Evolutionary conservation across 2,888 invertebrate species (phyloP).

Genomic region (Aleiodes leptofemur): DNA sequence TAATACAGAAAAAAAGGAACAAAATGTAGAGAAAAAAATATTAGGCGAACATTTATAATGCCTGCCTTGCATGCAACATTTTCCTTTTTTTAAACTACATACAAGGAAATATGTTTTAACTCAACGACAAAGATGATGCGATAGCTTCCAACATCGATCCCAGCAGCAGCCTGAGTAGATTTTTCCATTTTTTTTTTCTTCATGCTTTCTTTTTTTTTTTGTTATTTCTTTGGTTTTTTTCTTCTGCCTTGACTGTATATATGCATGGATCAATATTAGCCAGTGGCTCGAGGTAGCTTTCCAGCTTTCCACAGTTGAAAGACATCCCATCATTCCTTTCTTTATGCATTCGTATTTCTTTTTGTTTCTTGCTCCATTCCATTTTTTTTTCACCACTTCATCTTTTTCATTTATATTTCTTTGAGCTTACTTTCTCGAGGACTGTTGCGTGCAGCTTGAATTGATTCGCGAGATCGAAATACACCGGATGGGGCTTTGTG

Average conservation of each 20-base stretch:
- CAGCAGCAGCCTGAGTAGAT: neutral
- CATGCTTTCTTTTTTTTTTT: neutral
- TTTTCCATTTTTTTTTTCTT: constrained; percentile 5
- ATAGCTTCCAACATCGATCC: constrained; percentile 41
- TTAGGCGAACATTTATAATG: constrained; percentile 46
- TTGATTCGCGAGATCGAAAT: constrained; percentile 42
- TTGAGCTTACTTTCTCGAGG: constrained; percentile 19
- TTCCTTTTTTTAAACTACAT: constrained; percentile 14
- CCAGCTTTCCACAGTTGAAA: constrained; percentile 33
- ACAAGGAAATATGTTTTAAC: constrained; percentile 40
- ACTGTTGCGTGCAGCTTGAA: constrained; percentile 28
- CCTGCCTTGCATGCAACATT: constrained; percentile 46
- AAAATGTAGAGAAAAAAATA: constrained; percentile 37
- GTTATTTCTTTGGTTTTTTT: constrained; percentile 15
- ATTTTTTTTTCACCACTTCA: constrained; percentile 3
- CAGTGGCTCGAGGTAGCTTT: constrained; percentile 14
- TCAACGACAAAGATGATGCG: constrained; percentile 48
- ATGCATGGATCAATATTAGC: constrained; percentile 28
- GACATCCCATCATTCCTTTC: constrained; percentile 30
- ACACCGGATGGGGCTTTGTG: constrained; percentile 30
- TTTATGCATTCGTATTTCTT: constrained; percentile 12
- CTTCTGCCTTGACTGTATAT: constrained; percentile 5
- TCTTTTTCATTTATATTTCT: constrained; percentile 25
- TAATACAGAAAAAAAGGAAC: constrained; percentile 4
- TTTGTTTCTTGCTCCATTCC: neutral